A percentile compares a stretch with the other conserved stretches of the same genome.
Conservation (phyloP, 2,797 vertebrate species). For the Aldrovandia affinis region DNA sequence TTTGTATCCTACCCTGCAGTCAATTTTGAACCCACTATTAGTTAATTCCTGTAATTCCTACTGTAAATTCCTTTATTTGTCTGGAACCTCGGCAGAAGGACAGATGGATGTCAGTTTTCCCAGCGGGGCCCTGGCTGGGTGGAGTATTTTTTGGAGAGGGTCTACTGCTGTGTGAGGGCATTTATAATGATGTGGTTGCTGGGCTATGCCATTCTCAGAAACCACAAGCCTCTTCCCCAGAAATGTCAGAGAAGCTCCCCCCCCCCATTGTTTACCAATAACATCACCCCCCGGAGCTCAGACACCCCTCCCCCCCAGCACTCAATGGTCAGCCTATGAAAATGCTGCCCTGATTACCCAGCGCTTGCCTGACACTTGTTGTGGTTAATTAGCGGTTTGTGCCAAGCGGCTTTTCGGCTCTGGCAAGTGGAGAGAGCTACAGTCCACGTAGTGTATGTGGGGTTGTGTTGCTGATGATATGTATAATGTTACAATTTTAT, state of each 20-base stretch:
- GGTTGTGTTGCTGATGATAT: not conserved
- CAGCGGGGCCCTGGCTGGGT: not conserved
- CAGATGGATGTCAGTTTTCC: not conserved
- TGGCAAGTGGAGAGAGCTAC: not conserved
- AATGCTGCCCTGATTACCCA: slow-evolving; percentile 17
- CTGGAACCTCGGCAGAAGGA: not conserved
- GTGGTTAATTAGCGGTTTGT: slow-evolving; percentile 21
- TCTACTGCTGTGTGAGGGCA: not conserved
- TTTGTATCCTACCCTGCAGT: not conserved
- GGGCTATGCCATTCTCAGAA: not conserved
- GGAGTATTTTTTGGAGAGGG: not conserved
- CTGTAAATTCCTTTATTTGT: not conserved
- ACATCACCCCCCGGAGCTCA: not conserved
- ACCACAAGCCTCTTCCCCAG: not conserved
- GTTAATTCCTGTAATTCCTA: not conserved
- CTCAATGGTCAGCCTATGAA: slow-evolving; percentile 23
- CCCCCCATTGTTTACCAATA: not conserved
- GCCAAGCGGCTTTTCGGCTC: slow-evolving; percentile 11
- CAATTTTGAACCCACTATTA: not conserved
- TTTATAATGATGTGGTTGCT: slow-evolving; percentile 3
- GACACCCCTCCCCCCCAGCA: not conserved
- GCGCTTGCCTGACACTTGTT: not conserved
- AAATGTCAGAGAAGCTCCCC: too few species aligned
- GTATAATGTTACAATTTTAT: not conserved
- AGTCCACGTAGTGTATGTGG: slow-evolving; percentile 7